phyloP scores from a whole-genome alignment of 2,797 vertebrate species.

The Sparidentex hasta region DNA sequence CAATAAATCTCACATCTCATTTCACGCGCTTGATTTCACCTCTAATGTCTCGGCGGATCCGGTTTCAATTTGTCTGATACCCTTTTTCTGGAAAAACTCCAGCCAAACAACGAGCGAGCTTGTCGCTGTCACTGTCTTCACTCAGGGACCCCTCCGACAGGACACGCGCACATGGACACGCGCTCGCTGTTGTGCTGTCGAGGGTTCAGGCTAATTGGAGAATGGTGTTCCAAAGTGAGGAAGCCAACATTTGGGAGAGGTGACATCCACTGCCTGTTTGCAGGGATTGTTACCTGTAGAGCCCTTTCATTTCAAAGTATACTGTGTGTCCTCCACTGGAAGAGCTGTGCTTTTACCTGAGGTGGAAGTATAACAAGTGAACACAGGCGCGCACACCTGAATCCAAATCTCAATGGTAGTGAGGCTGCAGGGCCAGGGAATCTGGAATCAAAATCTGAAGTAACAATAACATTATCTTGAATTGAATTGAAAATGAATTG shows the following conservation, averaged over 20 bases:
- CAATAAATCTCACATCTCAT: constrained; percentile 72
- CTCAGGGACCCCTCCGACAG: constrained; percentile 8
- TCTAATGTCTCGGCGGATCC: constrained; percentile 48
- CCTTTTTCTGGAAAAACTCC: constrained; percentile 30
- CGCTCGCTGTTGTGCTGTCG: neutral
- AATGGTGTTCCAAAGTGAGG: constrained; percentile 5
- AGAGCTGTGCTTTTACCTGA: neutral
- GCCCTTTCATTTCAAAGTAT: neutral
- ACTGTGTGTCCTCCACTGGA: neutral
- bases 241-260: neutral
- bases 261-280: constrained; percentile 20
- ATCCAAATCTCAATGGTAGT: neutral
- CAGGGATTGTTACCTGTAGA: neutral
- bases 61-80: constrained; percentile 49
- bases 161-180: constrained; percentile 24
- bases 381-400: neutral
- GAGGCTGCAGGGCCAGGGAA: neutral
- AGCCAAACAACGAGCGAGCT: constrained; percentile 43
- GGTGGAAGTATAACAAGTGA: constrained; percentile 13
- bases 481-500: too few relatives aligned
- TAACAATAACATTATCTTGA: neutral
- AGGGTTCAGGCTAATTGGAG: neutral
- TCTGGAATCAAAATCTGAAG: neutral
- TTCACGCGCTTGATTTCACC: constrained; percentile 60
- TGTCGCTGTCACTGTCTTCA: constrained; percentile 24